Base-by-base conservation (phyloP, 2,888 invertebrate species). In the Limenitis camilla region DNA sequence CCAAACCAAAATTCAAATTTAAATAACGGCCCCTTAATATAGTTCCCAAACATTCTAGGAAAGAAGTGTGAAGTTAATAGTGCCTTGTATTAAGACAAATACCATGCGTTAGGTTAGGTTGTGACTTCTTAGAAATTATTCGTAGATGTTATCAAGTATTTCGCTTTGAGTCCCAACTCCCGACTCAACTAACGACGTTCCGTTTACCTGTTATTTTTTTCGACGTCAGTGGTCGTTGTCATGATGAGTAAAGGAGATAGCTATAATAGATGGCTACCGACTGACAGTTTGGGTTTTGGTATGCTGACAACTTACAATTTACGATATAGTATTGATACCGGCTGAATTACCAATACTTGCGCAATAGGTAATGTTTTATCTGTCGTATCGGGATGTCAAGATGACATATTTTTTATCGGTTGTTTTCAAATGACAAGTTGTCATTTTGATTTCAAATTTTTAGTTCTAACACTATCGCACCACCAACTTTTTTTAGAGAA, bases 141-240 rank as follows among this genome's bases (percentile, higher is more conserved):
- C 39, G 49, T 52, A 73, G 84, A 84, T 85, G 58, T 70, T 79
- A 84, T 85, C 85, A 69, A 66, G 65, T 70, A 72, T 74, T 78
- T 77, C 74, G 74, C 78, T 82, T 81, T 78, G 75, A 72, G 74
- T 69, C 68, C 69, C 19, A 19, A 19, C 19, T 19, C 19, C 19
- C 74, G 72, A 73, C 72, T 76, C 78, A 81, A 78, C 84, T 84
- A 81, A 85, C 85, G 80, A 84, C 83, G 71, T 70, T 66, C 60
- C 72, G 67, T 69, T 68, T 80, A 80, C 81, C 82, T 82, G 80
- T 79, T 75, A 72, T 64, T 72, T 80, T 82, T 66, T 62, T 65
- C 64, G 59, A 64, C 65, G 65, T 66, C 67, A 66, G 67, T 64
- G 65, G 65, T 74, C 77, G 69, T 68, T 52, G 55, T 49, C 69